Percentiles rank a stretch among this genome's conserved stretches.
Conservation (phyloP, 2,113 vertebrate genomes). For the Rattus rattus region DNA sequence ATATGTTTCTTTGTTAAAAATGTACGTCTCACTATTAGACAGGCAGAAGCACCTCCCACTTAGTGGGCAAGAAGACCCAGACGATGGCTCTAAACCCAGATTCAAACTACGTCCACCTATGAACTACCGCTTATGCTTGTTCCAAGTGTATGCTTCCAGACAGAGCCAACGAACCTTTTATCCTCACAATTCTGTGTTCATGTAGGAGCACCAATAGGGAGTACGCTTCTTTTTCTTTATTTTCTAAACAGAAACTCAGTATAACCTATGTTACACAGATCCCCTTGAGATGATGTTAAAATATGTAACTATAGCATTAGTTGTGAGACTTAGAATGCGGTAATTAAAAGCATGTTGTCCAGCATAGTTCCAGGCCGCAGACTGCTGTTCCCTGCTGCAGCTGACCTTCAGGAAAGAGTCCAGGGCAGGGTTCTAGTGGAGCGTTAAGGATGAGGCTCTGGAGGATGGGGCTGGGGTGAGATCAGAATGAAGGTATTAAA, state of each 20-base stretch:
- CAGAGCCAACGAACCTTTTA: not conserved
- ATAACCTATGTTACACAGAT: not conserved
- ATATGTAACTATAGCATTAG: not conserved
- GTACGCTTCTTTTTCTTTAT: not conserved
- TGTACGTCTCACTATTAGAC: not conserved
- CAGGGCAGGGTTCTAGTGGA: not conserved
- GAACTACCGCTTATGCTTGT: not conserved
- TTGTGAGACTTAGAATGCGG: not conserved
- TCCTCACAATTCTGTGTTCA: not conserved
- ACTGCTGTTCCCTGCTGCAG: too few relatives aligned
- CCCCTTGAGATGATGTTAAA: not conserved
- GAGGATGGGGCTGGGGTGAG: not conserved
- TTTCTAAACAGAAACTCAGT: slow-evolving; percentile 6
- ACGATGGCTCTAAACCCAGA: not conserved
- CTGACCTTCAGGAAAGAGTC: not conserved
- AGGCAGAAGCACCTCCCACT: not conserved
- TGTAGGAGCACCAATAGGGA: not conserved
- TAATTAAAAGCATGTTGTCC: not conserved
- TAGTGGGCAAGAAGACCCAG: not conserved
- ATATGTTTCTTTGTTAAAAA: not conserved
- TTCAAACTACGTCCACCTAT: not conserved
- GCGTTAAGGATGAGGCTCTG: not conserved
- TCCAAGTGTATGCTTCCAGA: not conserved
- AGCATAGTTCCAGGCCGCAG: not conserved
- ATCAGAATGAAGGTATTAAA: not conserved